Base-by-base conservation (phyloP, 92 coral and sea anemone genomes). In the Meandrina meandrites region DNA sequence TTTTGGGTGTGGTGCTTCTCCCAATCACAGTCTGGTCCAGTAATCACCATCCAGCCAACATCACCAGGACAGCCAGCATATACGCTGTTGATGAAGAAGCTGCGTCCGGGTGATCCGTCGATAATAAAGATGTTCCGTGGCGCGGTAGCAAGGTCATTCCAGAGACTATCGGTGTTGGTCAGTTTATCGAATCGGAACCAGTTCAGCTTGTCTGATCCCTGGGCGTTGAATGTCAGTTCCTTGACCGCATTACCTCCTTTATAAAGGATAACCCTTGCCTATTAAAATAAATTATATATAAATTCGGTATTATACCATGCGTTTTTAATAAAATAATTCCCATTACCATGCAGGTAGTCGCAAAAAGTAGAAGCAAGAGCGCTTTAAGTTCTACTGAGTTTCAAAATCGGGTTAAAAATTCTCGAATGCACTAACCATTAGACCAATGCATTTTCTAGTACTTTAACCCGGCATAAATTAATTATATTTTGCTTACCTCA, bases 221-320 rank as follows among this genome's bases (percentile, higher is more conserved):
- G 15, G 78, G 89, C 94, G 58, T 91, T 68, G 84, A 93, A 93
- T 60, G 40, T 54, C 81, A 93, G 75, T 10, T 76, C 79, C n/a
- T 80, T 48, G 40, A 76, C 79, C 53, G 70, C 86, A 16, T 51
- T 78, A 4, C 48, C 66, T 66, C 68, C 80, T 42, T 79, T 66
- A 73, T 91, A 93, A 60, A 92, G 83, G 12, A 75, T 84, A 21
- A 90, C 82, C 37, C 90, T 79, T 7, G 48, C 92, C 92, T 90
- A 11, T 56, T 27, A 79, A 56, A 13, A 24, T 19, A 0, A 40
- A 80, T 9, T 10, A 60, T 45, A 35, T 32, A 69, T 5, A 12
- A 21, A 12, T 8, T 17, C 3, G 19, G 13, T 69, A 28, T 21
- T 11, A 34, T 17, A 17, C 74, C 24, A 31, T 10, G 21, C 17